A percentile compares a stretch with the other conserved stretches of the same genome.
Evolutionary conservation across 2,888 invertebrate genomes (phyloP).

Genomic region (Thecocarcelia acutangulata): DNA sequence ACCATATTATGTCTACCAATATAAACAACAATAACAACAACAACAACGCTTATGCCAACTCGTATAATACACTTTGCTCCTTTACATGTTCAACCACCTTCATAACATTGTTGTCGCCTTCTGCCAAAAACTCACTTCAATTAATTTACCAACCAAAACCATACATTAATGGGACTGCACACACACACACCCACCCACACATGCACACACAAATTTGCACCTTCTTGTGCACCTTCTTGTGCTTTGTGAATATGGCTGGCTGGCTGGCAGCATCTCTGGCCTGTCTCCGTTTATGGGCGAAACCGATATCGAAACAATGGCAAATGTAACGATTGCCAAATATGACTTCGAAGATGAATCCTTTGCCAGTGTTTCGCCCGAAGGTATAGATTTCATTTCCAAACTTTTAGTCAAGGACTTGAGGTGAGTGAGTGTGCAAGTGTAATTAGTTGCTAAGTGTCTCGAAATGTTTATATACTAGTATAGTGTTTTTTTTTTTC

Average conservation of each 20-base stretch:
- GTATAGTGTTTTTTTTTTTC: not conserved
- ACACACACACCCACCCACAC: constrained; percentile 20
- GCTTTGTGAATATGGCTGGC: not conserved
- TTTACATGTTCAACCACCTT: constrained; percentile 30
- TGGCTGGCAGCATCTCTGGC: constrained; percentile 89
- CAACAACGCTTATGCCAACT: constrained; percentile 26
- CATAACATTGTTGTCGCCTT: constrained; percentile 42
- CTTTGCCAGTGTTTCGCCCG: constrained; percentile 95
- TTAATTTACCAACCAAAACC: constrained; percentile 30
- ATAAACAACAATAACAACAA: constrained; percentile 28
- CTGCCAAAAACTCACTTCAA: constrained; percentile 13
- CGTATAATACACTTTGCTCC: constrained; percentile 45
- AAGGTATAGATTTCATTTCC: constrained; percentile 97
- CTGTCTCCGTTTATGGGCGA: constrained; percentile 99
- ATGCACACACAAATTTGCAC: not conserved
- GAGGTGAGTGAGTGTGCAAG: constrained; percentile 85
- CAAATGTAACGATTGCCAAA: constrained; percentile 98
- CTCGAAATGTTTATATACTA: not conserved
- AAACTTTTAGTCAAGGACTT: constrained; percentile 95
- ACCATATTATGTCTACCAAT: constrained; percentile 30
- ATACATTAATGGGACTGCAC: constrained; percentile 14
- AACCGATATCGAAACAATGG: constrained; percentile 98
- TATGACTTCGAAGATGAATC: constrained; percentile 99
- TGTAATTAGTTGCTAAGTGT: not conserved
- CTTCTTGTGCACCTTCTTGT: constrained; percentile 5